Evolutionary conservation across 2,797 vertebrate genomes (phyloP), one percentile per base, ranked within the genome.

Genomic region (Sebastes hopkinsi): DNA sequence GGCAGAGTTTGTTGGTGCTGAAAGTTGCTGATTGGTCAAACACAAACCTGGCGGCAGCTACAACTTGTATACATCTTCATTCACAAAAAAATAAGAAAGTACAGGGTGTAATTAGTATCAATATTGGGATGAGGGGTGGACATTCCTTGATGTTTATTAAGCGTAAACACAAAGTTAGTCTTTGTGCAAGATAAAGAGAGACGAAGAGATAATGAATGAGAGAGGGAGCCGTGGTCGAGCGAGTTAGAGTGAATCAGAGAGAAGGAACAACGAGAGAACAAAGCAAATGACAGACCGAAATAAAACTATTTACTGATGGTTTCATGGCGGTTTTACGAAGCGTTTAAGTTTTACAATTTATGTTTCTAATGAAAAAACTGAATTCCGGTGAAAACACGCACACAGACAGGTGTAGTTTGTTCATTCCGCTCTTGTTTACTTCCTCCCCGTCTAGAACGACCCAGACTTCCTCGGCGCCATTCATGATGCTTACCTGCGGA

Each of bases 401-500:
- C 27, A 27, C 9, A 52, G 50, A 54, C 6, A 3, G 2, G 25
- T 56, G 16, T 11, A 5, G 23, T 65, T 25, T 67, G 20, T 69
- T 42, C n/a, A 75, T 46, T 46, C 56, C 29, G 60, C 13, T 79
- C 10, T 58, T 36, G 10, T 66, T 52, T 73, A 3, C n/a, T 70
- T 70, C 46, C 16, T 90, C 77, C 69, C 72, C 66, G 90, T 88
- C 50, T 92, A 99, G 98, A 99, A 98, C 10, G 98, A 99, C 88
- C 92, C 97, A 22, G 92, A 88, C 83, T 99, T 99, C 94, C 97
- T 99, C 69, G 94, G 94, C 75, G 96, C 97, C 52, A 97, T 99
- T 90, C 98, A 99, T 12, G 96, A 98, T 77, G 97, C 98, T 67
- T 99, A 99, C 91, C 88, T 99, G 82, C 97, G 97, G 94, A 97